Evolutionary conservation across 2,113 vertebrate genomes (phyloP), one percentile per base, ranked within the genome.

Genomic region (Aegithalos caudatus): DNA sequence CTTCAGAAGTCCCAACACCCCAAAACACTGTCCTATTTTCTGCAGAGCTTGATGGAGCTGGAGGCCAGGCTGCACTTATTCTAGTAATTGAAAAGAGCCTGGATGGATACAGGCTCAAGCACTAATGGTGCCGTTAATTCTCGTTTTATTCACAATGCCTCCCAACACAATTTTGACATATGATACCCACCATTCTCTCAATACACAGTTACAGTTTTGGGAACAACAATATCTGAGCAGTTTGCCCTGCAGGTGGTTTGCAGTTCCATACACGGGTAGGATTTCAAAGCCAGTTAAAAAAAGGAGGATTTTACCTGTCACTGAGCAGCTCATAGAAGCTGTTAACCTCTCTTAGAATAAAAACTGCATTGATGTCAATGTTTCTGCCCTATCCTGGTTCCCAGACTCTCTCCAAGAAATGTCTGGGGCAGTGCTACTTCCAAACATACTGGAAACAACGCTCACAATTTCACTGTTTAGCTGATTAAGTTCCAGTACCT

Each of bases 181-280:
- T 0, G 9, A 37, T 33, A 65, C 17, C 28, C n/a, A 60, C 45
- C 20, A 8, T 37, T 77, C 8, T 72, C n/a, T 72, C 45, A 69
- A 38, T 20, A 25, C 12, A 33, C 45, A 56, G 8, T 24, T 82
- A 29, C 3, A 81, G 11, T 51, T 25, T 69, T 54, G 40, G 48
- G 66, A 88, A 62, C 15, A 84, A 22, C 18, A 72, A 12, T 4
- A 1, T 14, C 80, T 40, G 40, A 70, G 10, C 19, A 3, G 24
- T 23, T 29, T 47, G 80, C 53, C 47, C 28, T 51, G n/a, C 0
- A 72, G 25, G 6, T 33, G 25, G 17, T 27, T 24, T 56, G 54
- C n/a, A 87, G 51, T 22, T 76, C 28, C 11, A 23, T 4, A 27
- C 1, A 65, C 0, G 0, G 29, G 10, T 27, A 24, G 16, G 25